Evolutionary conservation across 2,113 vertebrate genomes (phyloP).

Genomic region (Datnioides undecimradiatus): DNA sequence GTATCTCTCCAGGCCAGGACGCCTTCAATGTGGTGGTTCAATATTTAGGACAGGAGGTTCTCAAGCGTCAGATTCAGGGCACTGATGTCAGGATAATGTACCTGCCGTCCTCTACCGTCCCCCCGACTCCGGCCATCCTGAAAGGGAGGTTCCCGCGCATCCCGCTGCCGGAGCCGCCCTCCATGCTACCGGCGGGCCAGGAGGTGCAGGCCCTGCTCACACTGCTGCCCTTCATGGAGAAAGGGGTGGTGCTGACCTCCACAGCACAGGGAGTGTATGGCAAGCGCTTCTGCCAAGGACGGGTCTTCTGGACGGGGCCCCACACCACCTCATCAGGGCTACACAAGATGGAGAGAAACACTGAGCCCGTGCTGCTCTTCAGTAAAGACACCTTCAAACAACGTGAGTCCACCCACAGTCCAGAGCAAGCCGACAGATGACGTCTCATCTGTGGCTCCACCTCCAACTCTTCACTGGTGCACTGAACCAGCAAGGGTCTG

Average conservation of each 20-base stretch:
- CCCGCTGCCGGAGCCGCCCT: conserved; percentile 72
- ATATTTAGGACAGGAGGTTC: conserved; percentile 83
- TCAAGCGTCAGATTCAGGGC: conserved; percentile 72
- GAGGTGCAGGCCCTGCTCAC: conserved; percentile 67
- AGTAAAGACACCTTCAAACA: conserved; percentile 80
- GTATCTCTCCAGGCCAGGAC: conserved; percentile 68
- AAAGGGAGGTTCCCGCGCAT: conserved; percentile 64
- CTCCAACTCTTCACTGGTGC: too few relatives aligned
- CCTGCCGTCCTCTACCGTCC: conserved; percentile 42
- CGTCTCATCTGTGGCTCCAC: too few relatives aligned
- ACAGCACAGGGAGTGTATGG: conserved; percentile 85
- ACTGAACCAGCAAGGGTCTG: too few relatives aligned
- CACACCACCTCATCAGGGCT: conserved; percentile 50
- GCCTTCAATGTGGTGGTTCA: conserved; percentile 83
- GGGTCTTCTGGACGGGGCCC: conserved; percentile 87
- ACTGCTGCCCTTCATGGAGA: conserved; percentile 86
- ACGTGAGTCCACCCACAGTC: conserved; percentile 77
- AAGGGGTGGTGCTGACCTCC: conserved; percentile 86
- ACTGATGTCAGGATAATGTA: conserved; percentile 77
- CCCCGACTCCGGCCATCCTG: conserved; percentile 61
- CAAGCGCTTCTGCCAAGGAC: conserved; percentile 83
- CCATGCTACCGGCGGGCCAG: conserved; percentile 60
- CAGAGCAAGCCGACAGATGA: too few relatives aligned
- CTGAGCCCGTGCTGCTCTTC: conserved; percentile 84
- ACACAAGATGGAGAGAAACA: conserved; percentile 84